Conservation (phyloP, 2,113 vertebrate genomes). For the Oryzias melastigma region DNA sequence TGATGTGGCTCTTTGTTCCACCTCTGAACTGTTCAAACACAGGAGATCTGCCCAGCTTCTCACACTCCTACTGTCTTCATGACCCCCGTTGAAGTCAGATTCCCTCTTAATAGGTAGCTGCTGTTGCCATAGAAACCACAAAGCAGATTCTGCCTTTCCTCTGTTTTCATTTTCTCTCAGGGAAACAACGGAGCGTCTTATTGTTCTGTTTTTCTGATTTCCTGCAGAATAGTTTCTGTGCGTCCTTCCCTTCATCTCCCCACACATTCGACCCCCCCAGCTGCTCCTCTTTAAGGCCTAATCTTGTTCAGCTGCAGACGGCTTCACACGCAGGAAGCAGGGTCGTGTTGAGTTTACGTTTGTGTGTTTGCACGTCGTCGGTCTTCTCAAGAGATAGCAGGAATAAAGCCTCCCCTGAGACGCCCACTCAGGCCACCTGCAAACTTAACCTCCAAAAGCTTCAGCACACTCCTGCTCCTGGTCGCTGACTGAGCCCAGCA, state of each 20-base stretch:
- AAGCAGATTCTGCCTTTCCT: slow-evolving; percentile 43
- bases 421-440: too few species aligned
- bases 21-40: too few species aligned
- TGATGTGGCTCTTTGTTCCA: too few species aligned
- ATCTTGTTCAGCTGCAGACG: slow-evolving; percentile 59
- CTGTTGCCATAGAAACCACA: slow-evolving; percentile 71
- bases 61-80: neutral
- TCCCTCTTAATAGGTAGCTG: slow-evolving; percentile 53
- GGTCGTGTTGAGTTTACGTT: slow-evolving; percentile 63
- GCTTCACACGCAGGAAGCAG: slow-evolving; percentile 55
- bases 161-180: slow-evolving; percentile 19
- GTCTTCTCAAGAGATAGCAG: slow-evolving; percentile 27
- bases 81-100: slow-evolving; percentile 31
- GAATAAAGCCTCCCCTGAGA: neutral
- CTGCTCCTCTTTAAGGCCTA: slow-evolving; percentile 50
- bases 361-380: slow-evolving; percentile 42
- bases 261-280: slow-evolving; percentile 11
- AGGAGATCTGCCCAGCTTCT: too few species aligned
- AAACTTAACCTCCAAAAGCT: neutral
- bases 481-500: slow-evolving; percentile 41
- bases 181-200: neutral
- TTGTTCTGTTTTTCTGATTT: slow-evolving; percentile 22
- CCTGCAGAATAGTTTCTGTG: neutral
- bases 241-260: slow-evolving; percentile 6
- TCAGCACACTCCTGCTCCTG: slow-evolving; percentile 24